These are phyloP conservation scores for Mylabris phalerata DNA, from an alignment of 1,140 invertebrate genomes.

Conservation along the genomic window DNA sequence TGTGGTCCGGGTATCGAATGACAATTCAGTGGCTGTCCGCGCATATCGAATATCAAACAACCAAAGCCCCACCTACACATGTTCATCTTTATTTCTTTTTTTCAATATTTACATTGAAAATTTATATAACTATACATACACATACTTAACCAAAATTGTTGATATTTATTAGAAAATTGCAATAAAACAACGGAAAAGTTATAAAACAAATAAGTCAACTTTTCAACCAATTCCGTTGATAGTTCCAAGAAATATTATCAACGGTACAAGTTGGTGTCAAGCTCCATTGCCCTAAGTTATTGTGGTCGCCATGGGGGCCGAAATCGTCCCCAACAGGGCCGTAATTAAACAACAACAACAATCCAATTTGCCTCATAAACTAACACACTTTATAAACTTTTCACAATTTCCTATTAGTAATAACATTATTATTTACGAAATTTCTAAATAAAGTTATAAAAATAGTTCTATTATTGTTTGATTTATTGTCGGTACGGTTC, in stretches of 20 bases:
- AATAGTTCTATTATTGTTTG: not conserved
- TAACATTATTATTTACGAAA: not conserved
- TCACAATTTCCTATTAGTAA: not conserved
- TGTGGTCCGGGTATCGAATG: conserved; percentile 11
- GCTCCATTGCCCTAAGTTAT: conserved; percentile 13
- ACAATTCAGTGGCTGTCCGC: conserved; percentile 10
- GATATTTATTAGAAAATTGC: no score
- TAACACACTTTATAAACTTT: not conserved
- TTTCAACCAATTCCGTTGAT: no score
- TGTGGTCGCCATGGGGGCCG: conserved; percentile 7
- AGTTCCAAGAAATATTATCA: no score
- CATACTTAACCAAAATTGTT: no score
- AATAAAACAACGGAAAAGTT: no score
- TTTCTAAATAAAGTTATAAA: not conserved
- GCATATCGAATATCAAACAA: conserved; percentile 7
- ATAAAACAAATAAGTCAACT: no score
- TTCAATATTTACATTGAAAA: no score
- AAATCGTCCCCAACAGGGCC: not conserved
- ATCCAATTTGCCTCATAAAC: not conserved
- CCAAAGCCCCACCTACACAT: no score
- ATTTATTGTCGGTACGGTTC: not conserved
- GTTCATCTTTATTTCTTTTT: no score
- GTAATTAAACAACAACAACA: not conserved
- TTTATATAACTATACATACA: no score
- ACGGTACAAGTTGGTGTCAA: conserved; percentile 19